Percentiles rank a stretch among this genome's conserved stretches.
Evolutionary conservation across 2,888 invertebrate species (phyloP).

Genomic region (Gasteruption jaculator): DNA sequence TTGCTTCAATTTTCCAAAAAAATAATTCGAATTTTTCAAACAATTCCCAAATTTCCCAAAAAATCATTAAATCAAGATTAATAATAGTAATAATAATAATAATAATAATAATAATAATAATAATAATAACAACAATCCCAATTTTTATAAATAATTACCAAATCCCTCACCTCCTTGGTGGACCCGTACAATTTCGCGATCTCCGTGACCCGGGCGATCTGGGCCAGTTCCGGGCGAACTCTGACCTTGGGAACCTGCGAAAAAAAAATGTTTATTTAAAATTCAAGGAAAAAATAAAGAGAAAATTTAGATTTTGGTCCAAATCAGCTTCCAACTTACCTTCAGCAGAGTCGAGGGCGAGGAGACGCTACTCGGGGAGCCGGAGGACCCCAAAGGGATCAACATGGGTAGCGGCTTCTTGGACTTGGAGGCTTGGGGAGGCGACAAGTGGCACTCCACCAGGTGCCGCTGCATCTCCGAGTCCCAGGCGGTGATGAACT

Average conservation of each 20-base stretch:
- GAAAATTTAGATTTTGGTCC: no score
- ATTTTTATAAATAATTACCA: conserved; percentile 5
- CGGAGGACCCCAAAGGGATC: conserved; percentile 42
- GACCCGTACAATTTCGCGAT: conserved; percentile 40
- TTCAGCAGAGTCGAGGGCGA: conserved; percentile 33
- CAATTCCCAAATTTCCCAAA: conserved; percentile 9
- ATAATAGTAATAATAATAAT: conserved; percentile 5
- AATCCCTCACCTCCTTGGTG: conserved; percentile 37
- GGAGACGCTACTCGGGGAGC: conserved; percentile 30
- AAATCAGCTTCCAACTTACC: no score
- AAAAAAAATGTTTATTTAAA: no score
- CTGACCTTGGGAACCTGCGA: conserved; percentile 45
- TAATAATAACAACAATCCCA: background rate
- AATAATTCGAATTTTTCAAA: conserved; percentile 4
- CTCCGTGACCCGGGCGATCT: conserved; percentile 44
- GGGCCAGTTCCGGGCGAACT: conserved; percentile 44
- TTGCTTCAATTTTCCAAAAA: background rate
- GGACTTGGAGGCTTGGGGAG: conserved; percentile 29
- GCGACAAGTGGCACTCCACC: conserved; percentile 38
- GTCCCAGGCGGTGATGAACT: conserved; percentile 58
- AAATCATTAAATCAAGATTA: background rate
- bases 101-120: background rate
- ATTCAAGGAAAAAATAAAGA: no score
- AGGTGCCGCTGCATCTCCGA: conserved; percentile 55
- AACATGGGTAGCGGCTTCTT: conserved; percentile 45